phyloP scores from a whole-genome alignment of 2,888 invertebrate genomes.

The Dryocosmus kuriphilus region DNA sequence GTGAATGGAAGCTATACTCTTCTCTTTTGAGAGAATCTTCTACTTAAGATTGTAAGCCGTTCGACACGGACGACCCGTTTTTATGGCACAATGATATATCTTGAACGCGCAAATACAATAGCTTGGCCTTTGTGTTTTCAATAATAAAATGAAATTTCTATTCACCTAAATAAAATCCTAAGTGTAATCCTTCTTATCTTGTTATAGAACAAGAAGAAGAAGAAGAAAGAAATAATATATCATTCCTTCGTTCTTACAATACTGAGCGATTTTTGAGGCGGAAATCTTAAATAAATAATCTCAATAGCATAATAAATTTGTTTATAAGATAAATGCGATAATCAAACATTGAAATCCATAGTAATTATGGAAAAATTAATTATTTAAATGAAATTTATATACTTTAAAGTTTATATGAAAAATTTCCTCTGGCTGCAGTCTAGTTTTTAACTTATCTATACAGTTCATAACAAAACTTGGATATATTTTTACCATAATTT shows the following conservation, averaged over 20 bases:
- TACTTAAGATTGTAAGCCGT: conserved; percentile 29
- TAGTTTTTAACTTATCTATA: too few relatives aligned
- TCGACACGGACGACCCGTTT: not conserved
- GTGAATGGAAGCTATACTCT: conserved; percentile 25
- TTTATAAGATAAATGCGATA: not conserved
- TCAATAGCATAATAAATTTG: not conserved
- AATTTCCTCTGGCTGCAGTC: too few relatives aligned
- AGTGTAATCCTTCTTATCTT: not conserved
- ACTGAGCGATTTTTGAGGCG: not conserved
- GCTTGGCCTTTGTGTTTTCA: not conserved
- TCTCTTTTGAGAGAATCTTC: conserved; percentile 19
- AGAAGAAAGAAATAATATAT: not conserved
- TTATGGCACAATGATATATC: conserved; percentile 2
- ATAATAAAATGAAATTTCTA: not conserved
- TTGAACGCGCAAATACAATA: conserved; percentile 22
- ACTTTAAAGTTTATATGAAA: not conserved
- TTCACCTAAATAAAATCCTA: not conserved
- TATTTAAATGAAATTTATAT: not conserved
- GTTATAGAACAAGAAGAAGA: too few relatives aligned
- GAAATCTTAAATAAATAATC: not conserved
- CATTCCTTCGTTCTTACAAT: not conserved
- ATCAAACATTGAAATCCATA: not conserved
- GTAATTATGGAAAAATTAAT: not conserved
- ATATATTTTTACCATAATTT: not conserved
- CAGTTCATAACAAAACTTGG: not conserved